Percentiles rank a stretch among this genome's conserved stretches.
These are phyloP conservation scores for Drosophila monieri DNA, from an alignment of 2,888 invertebrate species.

Conservation along the genomic window DNA sequence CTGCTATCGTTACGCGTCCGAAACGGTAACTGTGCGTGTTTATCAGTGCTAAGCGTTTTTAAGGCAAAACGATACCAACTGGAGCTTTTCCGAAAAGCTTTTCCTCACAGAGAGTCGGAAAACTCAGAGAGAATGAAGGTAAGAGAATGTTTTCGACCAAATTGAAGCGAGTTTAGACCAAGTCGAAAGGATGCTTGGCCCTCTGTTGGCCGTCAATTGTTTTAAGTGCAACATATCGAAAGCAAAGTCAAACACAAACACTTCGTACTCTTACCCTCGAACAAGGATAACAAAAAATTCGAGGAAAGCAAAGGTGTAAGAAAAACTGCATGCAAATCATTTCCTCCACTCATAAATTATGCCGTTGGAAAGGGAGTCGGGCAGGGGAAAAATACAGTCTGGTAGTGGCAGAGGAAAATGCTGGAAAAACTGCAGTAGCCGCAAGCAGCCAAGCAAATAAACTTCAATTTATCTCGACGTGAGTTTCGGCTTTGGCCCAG, in stretches of 20 bases:
- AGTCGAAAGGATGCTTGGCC: conserved; percentile 12
- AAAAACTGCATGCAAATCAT: conserved; percentile 74
- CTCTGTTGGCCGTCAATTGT: conserved; percentile 65
- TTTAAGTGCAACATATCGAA: conserved; percentile 62
- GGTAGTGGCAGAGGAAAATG: conserved; percentile 9
- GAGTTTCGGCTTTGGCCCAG: conserved; percentile 21
- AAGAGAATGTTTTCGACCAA: conserved; percentile 29
- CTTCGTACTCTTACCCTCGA: conserved; percentile 13
- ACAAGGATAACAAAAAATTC: conserved; percentile 21
- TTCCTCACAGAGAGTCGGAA: conserved; percentile 11
- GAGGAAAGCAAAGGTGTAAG: conserved; percentile 32
- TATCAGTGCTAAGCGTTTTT: conserved; percentile 58
- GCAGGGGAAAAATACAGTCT: conserved; percentile 3
- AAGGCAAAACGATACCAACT: conserved; percentile 42
- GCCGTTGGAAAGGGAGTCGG: conserved; percentile 17
- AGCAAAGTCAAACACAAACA: conserved; percentile 39
- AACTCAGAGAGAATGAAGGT: background rate
- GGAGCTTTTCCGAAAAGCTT: conserved; percentile 57
- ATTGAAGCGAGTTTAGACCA: conserved; percentile 58
- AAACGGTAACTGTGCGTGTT: conserved; percentile 68
- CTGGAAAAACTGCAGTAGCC: conserved; percentile 28
- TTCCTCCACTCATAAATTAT: conserved; percentile 72
- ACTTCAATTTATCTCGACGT: conserved; percentile 67
- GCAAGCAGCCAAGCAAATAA: conserved; percentile 58
- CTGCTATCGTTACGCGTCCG: conserved; percentile 63